Conservation (phyloP, 2,888 invertebrate genomes). For the Drosophila merina region DNA sequence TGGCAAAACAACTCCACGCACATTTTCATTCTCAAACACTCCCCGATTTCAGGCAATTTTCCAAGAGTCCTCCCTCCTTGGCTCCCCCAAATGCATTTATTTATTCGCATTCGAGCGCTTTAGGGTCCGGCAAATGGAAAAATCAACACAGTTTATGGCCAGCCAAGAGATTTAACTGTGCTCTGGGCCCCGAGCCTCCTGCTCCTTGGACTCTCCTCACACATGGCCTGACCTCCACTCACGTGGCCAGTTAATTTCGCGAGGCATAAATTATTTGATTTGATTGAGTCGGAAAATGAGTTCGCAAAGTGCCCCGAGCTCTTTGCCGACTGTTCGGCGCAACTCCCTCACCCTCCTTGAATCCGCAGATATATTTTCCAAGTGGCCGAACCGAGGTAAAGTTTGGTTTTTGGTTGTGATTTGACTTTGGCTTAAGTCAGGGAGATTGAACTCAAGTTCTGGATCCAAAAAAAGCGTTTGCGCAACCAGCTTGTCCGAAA, state of each 20-base stretch:
- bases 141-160: constrained; percentile 77
- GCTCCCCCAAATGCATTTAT: constrained; percentile 14
- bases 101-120: constrained; percentile 74
- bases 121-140: constrained; percentile 76
- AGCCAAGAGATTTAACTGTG: constrained; percentile 67
- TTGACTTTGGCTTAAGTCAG: constrained; percentile 8
- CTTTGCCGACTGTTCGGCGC: constrained; percentile 39
- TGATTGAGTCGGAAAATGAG: constrained; percentile 83
- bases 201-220: constrained; percentile 35
- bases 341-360: constrained; percentile 11
- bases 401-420: constrained; percentile 4
- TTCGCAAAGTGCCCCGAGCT: constrained; percentile 77
- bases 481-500: background rate
- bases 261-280: constrained; percentile 82
- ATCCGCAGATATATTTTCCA: background rate
- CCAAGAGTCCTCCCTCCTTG: constrained; percentile 5
- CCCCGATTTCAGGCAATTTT: constrained; percentile 40
- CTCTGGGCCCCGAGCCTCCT: constrained; percentile 37
- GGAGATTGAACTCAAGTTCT: background rate
- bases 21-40: constrained; percentile 23
- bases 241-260: constrained; percentile 72
- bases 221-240: constrained; percentile 67
- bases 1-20: constrained; percentile 32
- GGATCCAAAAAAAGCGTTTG: background rate
- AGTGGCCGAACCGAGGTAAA: constrained; percentile 19